Percentiles rank a stretch among this genome's conserved stretches.
phyloP scores from a whole-genome alignment of 1,140 invertebrate genomes.

The Nylanderia fulva region DNA sequence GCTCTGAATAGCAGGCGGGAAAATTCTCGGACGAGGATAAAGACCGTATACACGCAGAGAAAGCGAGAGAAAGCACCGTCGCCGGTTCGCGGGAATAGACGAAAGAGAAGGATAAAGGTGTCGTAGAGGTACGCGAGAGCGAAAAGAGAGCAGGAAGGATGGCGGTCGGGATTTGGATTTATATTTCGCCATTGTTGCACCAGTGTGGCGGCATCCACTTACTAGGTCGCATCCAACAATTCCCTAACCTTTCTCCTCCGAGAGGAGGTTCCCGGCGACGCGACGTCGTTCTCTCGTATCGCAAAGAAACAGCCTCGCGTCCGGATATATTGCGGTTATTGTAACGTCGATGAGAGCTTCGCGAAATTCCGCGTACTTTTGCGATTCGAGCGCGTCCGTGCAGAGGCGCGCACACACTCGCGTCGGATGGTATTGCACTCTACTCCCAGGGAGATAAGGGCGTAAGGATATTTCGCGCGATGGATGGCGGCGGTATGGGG shows the following conservation, averaged over 20 bases:
- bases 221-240: constrained; percentile 64
- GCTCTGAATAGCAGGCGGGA: constrained; percentile 26
- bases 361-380: constrained; percentile 75
- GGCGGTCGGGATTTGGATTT: constrained; percentile 77
- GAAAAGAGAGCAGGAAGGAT: constrained; percentile 65
- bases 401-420: constrained; percentile 13
- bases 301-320: constrained; percentile 68
- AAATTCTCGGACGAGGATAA: constrained; percentile 43
- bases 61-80: constrained; percentile 1
- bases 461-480: constrained; percentile 62
- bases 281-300: constrained; percentile 65
- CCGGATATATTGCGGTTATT: constrained; percentile 79
- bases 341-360: constrained; percentile 80
- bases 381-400: constrained; percentile 59
- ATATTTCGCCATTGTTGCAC: constrained; percentile 76
- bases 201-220: constrained; percentile 53
- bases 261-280: constrained; percentile 41
- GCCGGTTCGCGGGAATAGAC: constrained; percentile 28
- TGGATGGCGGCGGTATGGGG: background rate
- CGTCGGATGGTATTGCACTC: constrained; percentile 56
- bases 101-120: constrained; percentile 64
- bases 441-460: constrained; percentile 65
- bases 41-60: constrained; percentile 6
- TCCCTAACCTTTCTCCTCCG: constrained; percentile 33
- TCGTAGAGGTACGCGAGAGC: background rate